Evolutionary conservation across 2,888 invertebrate species (phyloP), one percentile per base, ranked within the genome.

Genomic region (Acholoe squamosa): DNA sequence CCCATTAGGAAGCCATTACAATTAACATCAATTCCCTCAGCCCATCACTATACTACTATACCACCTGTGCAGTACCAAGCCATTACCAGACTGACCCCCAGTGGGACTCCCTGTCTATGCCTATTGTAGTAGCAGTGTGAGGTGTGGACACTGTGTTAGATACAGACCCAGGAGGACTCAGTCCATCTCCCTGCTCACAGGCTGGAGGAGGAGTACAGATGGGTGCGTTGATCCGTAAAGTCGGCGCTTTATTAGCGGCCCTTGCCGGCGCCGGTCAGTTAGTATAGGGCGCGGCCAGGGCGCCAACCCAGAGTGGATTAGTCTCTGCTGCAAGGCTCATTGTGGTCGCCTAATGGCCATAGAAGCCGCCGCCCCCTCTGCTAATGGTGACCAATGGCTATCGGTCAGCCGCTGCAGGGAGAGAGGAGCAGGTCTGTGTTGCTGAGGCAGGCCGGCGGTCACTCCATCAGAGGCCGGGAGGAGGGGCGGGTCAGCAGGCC

Each of bases 351-450:
- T 86, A 86, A 86, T 86, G 86, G 86, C 86, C 86, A 86, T 86
- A 86, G 86, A 86, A 86, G 86, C 86, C 86, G 56, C 52, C 31
- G 28, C 86, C 54, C 19, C 28, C 54, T 28, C 86, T 86, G 14
- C 86, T 86, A 86, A 86, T 86, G 86, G 86, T 86, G 86, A 86
- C 54, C 86, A 86, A 86, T 86, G 56, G 86, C 86, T 56, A 86
- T 86, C 86, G 54, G 86, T 86, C 80, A 80, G 80, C 16, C 43
- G 34, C 80, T 22, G 76, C 31, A 28, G n/a, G n/a, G n/a, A 25
- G 76, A 16, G 16, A 19, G 61, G 61, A n/a, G 22, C 28, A 25
- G 76, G 28, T 43, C n/a, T 43, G 43, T n/a, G 7, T 51, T 86
- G 54, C 22, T 86, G 86, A 86, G 86, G 52, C 25, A 0, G 16